A percentile compares a stretch with the other conserved stretches of the same genome.
phyloP scores from a whole-genome alignment of 2,113 vertebrate genomes.

The Addax nasomaculatus region DNA sequence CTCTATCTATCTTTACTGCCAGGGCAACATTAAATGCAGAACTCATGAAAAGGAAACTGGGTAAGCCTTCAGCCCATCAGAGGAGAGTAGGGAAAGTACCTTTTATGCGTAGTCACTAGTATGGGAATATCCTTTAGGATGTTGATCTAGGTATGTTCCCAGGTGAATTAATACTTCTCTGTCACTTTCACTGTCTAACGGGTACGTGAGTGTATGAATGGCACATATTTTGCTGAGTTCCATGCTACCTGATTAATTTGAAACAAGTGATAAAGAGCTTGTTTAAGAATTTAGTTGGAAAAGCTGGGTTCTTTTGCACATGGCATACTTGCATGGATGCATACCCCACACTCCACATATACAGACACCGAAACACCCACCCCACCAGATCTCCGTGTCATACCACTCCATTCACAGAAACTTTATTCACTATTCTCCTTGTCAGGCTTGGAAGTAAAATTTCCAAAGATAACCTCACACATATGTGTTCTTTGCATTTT shows the following conservation, averaged over 20 bases:
- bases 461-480: constrained; percentile 65
- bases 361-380: not conserved
- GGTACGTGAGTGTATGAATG: constrained; percentile 67
- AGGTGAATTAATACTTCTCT: constrained; percentile 73
- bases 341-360: not conserved
- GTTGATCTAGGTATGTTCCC: constrained; percentile 71
- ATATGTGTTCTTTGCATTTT: constrained; percentile 46
- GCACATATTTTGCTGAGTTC: constrained; percentile 70
- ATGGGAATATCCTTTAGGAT: constrained; percentile 74
- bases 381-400: constrained; percentile 41
- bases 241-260: constrained; percentile 49
- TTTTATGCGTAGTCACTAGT: constrained; percentile 73
- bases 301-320: not conserved
- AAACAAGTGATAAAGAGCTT: not conserved
- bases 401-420: constrained; percentile 66
- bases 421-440: constrained; percentile 68
- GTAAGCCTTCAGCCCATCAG: constrained; percentile 61
- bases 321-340: not conserved
- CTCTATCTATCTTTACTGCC: not conserved
- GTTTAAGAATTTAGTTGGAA: not conserved
- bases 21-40: not conserved
- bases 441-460: constrained; percentile 68
- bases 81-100: constrained; percentile 64
- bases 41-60: constrained; percentile 69
- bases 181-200: constrained; percentile 73